Conservation (phyloP, 1,140 invertebrate species). For the Leguminivora glycinivorella region DNA sequence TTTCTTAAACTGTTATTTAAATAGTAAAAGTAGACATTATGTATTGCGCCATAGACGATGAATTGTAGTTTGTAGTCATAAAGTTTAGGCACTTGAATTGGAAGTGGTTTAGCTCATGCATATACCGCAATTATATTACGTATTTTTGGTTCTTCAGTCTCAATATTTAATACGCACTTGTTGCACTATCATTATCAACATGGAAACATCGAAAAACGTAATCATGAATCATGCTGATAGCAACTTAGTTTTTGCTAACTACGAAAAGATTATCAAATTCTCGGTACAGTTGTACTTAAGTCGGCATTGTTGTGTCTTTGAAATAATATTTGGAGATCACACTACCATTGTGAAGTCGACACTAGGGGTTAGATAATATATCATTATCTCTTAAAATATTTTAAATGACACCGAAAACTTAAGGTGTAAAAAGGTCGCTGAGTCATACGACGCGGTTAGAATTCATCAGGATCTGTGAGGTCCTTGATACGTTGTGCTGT, state of each 20-base stretch:
- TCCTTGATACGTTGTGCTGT: not conserved
- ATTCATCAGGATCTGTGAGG: constrained; percentile 15
- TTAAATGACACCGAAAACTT: constrained; percentile 14
- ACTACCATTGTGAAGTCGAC: constrained; percentile 7
- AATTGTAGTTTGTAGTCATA: too few species aligned
- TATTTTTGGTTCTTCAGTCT: constrained; percentile 23
- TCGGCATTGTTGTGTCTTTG: not conserved
- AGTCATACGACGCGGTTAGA: constrained; percentile 9
- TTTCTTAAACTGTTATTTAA: too few species aligned
- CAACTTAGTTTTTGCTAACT: not conserved
- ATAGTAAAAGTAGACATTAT: too few species aligned
- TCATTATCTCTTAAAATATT: constrained; percentile 13
- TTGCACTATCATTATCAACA: not conserved
- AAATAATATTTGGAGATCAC: constrained; percentile 17
- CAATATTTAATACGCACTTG: not conserved
- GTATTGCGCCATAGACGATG: too few species aligned
- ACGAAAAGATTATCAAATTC: not conserved
- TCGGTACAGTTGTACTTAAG: not conserved
- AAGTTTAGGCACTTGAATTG: too few species aligned
- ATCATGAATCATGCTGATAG: not conserved
- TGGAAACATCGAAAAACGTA: not conserved
- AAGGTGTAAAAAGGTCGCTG: constrained; percentile 7
- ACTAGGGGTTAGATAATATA: constrained; percentile 7
- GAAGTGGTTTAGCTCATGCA: too few species aligned
- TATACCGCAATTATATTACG: too few species aligned